Percentiles rank a stretch among this genome's conserved stretches.
Conservation (phyloP, 30 jellyfish, hydroid and myxozoan genomes). For the Turritopsis rubra region DNA sequence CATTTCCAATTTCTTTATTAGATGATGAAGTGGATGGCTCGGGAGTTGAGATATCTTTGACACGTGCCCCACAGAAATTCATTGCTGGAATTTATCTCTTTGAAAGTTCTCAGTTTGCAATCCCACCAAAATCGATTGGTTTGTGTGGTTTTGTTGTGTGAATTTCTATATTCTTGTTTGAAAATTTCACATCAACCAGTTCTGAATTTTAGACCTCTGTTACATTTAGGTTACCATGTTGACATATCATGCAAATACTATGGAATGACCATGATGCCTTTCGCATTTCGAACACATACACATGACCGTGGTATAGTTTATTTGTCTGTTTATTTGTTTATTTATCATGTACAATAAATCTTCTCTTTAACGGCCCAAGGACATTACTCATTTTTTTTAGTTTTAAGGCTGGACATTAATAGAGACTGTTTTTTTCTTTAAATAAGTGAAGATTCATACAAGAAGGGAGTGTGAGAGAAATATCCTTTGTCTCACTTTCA, state of each 20-base stretch:
- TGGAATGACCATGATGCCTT: slow-evolving; percentile 61
- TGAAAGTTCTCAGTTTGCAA: slow-evolving; percentile 32
- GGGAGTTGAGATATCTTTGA: background rate
- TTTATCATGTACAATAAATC: too few species aligned
- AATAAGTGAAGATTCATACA: too few species aligned
- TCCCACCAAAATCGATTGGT: slow-evolving; percentile 67
- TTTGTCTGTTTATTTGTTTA: background rate
- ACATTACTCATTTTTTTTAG: too few species aligned
- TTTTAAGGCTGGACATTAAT: too few species aligned
- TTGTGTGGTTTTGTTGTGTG: background rate
- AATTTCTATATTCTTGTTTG: background rate
- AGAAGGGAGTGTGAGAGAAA: too few species aligned
- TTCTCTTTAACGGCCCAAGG: too few species aligned
- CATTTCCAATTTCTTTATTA: background rate
- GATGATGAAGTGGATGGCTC: slow-evolving; percentile 14
- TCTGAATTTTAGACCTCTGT: background rate
- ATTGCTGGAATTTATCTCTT: slow-evolving; percentile 50
- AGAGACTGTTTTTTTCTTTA: too few species aligned
- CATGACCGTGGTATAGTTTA: slow-evolving; percentile 53
- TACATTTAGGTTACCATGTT: slow-evolving; percentile 57
- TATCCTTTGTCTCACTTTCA: too few species aligned
- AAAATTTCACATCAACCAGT: too few species aligned
- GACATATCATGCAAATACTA: slow-evolving; percentile 58
- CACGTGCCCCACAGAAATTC: background rate
- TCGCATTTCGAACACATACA: slow-evolving; percentile 82